Base-by-base conservation (phyloP, 2,113 vertebrate genomes). In the Enhydra lutris region DNA sequence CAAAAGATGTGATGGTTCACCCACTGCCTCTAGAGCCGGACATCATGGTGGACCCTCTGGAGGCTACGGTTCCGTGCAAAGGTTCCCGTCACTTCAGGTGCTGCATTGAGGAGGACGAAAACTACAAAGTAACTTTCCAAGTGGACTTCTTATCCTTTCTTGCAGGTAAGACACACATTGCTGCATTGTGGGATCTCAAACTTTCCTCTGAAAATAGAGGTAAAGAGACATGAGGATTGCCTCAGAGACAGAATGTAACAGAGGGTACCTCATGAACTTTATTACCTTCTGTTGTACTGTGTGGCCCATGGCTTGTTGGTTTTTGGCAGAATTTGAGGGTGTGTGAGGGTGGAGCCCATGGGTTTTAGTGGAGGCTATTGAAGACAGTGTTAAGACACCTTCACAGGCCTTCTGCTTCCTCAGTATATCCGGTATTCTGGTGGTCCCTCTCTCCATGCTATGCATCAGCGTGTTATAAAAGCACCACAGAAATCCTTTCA, bases 41-140 rank as follows among this genome's bases (percentile, higher is more conserved):
- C 47, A 99, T 99, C 97, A 52, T 98, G 95, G 63, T 97, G 26
- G 95, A 98, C 26, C 99, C 99, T n/a, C 57, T 98, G 57, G 15
- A 2, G 73, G 52, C 98, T 26, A 17, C 50, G 0, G 4, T 98
- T 15, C 15, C 1, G 0, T 99, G 98, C 10, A 0, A 47, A 5
- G 61, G 0, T 3, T 55, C 3, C 7, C 96, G 91, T 12, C 0
- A 0, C 10, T 97, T 99, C 2, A 36, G 71, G 24, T 99, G 99
- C 97, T 99, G 99, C 18, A 29, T 98, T 31, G 34, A 84, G 8
- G n/a, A 50, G 0, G 0, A 0, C 0, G 63, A n/a, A 83, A 3
- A 97, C n/a, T 99, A 99, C 84, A 24, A 0, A 0, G 98, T 99
- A 3, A 94, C 1, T 0, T 98, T 99, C 14, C 14, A 91, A 0